phyloP scores from a whole-genome alignment of 2,797 vertebrate genomes.

The Enteromius anoplus region DNA sequence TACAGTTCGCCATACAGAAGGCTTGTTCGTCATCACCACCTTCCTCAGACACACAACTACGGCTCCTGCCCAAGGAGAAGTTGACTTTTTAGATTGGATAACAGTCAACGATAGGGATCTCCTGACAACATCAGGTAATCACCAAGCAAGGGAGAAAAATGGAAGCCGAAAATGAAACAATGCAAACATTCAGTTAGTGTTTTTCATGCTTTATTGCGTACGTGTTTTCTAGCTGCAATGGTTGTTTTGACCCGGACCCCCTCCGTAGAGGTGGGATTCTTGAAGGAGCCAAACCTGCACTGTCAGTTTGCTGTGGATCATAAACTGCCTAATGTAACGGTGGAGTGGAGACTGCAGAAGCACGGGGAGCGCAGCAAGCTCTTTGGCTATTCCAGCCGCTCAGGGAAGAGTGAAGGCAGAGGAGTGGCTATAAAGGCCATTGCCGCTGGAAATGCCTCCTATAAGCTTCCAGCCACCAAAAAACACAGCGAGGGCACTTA shows the following conservation, averaged over 20 bases:
- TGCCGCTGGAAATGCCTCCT: constrained; percentile 71
- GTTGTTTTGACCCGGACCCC: constrained; percentile 71
- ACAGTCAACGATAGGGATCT: constrained; percentile 64
- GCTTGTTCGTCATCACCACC: constrained; percentile 62
- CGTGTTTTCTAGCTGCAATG: constrained; percentile 68
- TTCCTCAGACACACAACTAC: constrained; percentile 73
- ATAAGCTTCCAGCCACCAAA: constrained; percentile 63
- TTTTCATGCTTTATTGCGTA: background rate
- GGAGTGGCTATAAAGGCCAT: constrained; percentile 66
- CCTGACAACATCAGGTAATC: constrained; percentile 71
- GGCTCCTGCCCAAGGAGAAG: constrained; percentile 47
- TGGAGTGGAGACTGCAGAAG: constrained; percentile 68
- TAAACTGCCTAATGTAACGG: constrained; percentile 55
- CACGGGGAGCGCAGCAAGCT: constrained; percentile 63
- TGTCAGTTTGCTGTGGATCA: constrained; percentile 78
- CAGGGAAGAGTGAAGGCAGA: constrained; percentile 51
- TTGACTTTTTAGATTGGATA: constrained; percentile 62
- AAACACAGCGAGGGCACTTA: constrained; percentile 72
- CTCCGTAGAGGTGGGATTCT: constrained; percentile 63
- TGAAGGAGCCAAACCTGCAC: constrained; percentile 69
- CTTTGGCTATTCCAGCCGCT: constrained; percentile 64
- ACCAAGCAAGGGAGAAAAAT: background rate
- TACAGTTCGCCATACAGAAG: constrained; percentile 66
- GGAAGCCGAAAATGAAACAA: background rate
- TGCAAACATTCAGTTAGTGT: background rate